A percentile compares a stretch with the other conserved stretches of the same genome.
phyloP scores from a whole-genome alignment of 2,797 vertebrate species.

The Falco biarmicus region DNA sequence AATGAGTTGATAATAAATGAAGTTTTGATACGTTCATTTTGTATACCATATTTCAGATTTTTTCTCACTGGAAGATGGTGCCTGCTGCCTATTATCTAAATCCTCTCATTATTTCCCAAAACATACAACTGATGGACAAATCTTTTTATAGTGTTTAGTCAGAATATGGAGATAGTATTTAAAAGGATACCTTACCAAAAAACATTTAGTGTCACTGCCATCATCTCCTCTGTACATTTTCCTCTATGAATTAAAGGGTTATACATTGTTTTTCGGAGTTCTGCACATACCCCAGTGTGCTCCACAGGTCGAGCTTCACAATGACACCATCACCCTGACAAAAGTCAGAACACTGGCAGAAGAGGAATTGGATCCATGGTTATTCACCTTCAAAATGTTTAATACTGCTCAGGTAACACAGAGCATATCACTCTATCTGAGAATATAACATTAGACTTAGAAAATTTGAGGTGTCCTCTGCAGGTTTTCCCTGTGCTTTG shows the following conservation, averaged over 20 bases:
- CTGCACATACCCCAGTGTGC: accelerated
- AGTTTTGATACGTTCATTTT: background rate
- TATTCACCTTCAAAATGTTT: background rate
- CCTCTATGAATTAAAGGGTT: background rate
- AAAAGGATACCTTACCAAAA: background rate
- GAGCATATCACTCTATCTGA: background rate
- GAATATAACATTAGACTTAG: background rate
- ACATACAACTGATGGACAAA: background rate
- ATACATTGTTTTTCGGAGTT: background rate
- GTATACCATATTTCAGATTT: background rate
- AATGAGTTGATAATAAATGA: background rate
- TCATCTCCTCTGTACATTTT: background rate
- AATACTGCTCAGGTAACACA: background rate
- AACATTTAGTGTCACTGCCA: background rate
- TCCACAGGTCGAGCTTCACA: background rate
- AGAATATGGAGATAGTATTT: background rate
- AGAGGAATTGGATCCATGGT: background rate
- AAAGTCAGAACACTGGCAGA: background rate
- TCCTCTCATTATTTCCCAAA: background rate
- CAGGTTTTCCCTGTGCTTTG: background rate
- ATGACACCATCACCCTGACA: background rate
- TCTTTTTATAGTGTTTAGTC: background rate
- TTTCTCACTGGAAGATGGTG: background rate
- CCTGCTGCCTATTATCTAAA: background rate
- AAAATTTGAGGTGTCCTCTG: background rate